A percentile compares a stretch with the other conserved stretches of the same genome.
phyloP scores from a whole-genome alignment of 2,113 vertebrate species.

The Mobula hypostoma region DNA sequence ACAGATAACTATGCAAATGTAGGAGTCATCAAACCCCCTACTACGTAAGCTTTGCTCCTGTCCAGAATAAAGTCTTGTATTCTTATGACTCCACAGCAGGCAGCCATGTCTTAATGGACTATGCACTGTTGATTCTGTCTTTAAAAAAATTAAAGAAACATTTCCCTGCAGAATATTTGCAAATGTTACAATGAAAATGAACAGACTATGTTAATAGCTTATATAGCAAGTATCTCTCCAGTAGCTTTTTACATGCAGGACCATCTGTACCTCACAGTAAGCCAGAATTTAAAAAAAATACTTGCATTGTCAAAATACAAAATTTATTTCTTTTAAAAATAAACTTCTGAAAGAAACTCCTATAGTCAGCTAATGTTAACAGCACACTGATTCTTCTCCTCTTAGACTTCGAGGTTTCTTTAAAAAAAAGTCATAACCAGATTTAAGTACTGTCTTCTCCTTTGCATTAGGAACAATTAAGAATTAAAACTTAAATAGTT shows the following conservation, averaged over 20 bases:
- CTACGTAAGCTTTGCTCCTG: slow-evolving; percentile 34
- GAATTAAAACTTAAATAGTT: neutral
- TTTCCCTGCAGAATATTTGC: slow-evolving; percentile 35
- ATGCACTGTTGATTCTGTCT: slow-evolving; percentile 37
- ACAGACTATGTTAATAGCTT: slow-evolving; percentile 31
- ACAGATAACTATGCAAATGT: slow-evolving; percentile 35
- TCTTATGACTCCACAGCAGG: slow-evolving; percentile 36
- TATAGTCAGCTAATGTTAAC: neutral
- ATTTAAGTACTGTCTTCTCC: neutral
- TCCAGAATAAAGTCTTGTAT: slow-evolving; percentile 33
- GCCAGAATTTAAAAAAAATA: slow-evolving; percentile 13
- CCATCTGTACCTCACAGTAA: slow-evolving; percentile 31
- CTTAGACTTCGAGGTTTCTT: neutral
- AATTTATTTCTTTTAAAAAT: slow-evolving; percentile 12
- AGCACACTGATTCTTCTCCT: neutral
- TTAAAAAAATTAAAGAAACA: slow-evolving; percentile 38
- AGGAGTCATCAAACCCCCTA: slow-evolving; percentile 32
- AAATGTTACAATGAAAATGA: slow-evolving; percentile 37
- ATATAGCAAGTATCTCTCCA: slow-evolving; percentile 29
- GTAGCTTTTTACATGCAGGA: neutral
- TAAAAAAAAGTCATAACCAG: neutral
- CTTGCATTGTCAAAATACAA: neutral
- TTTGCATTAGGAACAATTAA: neutral
- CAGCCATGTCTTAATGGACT: slow-evolving; percentile 34
- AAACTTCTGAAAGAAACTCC: neutral